Percentiles rank a stretch among this genome's conserved stretches.
Evolutionary conservation across 2,888 invertebrate species (phyloP).

Genomic region (Spisula subtruncata): DNA sequence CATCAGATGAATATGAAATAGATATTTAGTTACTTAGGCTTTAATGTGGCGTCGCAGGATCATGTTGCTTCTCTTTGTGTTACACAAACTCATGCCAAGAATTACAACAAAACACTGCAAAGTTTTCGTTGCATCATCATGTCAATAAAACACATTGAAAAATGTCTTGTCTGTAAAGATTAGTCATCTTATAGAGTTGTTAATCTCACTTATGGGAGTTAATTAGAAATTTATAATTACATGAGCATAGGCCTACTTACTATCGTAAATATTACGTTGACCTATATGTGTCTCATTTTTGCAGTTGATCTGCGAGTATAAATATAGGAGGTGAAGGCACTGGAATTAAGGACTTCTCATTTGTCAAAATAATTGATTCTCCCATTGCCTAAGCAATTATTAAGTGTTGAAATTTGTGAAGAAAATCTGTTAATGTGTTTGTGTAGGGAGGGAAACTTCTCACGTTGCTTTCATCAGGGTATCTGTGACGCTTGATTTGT

Average conservation of each 20-base stretch:
- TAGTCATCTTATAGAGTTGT: neutral
- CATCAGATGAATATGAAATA: too few relatives aligned
- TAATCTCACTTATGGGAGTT: neutral
- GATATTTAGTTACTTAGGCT: too few relatives aligned
- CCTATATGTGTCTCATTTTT: constrained; percentile 47
- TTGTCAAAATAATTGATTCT: constrained; percentile 73
- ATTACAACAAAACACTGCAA: too few relatives aligned
- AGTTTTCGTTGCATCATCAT: too few relatives aligned
- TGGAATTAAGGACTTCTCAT: constrained; percentile 63
- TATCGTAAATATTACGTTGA: constrained; percentile 29
- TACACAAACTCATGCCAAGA: too few relatives aligned
- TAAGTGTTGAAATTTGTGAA: constrained; percentile 70
- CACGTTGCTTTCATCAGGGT: constrained; percentile 67
- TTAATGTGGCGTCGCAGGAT: too few relatives aligned
- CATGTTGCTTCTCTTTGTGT: too few relatives aligned
- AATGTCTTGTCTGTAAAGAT: neutral
- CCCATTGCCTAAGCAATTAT: constrained; percentile 70
- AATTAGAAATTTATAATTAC: neutral
- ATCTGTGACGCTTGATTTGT: constrained; percentile 68
- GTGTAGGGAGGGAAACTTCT: constrained; percentile 59
- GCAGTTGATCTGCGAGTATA: constrained; percentile 54
- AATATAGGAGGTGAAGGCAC: constrained; percentile 57
- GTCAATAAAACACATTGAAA: neutral
- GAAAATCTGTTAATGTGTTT: constrained; percentile 76
- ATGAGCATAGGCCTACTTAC: neutral